phyloP scores from a whole-genome alignment of 2,797 vertebrate genomes.

The Acomys russatus region DNA sequence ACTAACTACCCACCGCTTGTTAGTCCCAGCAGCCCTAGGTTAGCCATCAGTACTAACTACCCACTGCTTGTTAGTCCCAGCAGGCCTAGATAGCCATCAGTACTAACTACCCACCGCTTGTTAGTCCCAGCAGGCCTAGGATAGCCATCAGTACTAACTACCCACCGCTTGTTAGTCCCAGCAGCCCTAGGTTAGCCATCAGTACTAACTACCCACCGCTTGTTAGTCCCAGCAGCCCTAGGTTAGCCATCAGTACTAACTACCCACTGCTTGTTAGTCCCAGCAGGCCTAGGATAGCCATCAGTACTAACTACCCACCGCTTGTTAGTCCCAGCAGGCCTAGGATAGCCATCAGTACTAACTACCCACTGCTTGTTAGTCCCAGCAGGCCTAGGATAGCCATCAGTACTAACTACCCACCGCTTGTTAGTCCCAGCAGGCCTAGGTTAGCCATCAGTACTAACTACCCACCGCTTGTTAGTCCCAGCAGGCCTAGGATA shows the following conservation, averaged over 20 bases:
- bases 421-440: not conserved
- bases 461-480: not conserved
- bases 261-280: not conserved
- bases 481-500: not conserved
- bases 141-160: not conserved
- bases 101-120: not conserved
- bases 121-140: not conserved
- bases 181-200: not conserved
- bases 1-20: not conserved
- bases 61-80: not conserved
- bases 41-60: not conserved
- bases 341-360: not conserved
- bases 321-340: not conserved
- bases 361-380: not conserved
- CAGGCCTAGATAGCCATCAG: not conserved
- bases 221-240: not conserved
- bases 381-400: not conserved
- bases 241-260: not conserved
- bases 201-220: not conserved
- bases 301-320: not conserved
- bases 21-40: not conserved
- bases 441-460: not conserved
- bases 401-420: not conserved
- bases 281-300: not conserved
- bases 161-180: not conserved